These are phyloP conservation scores for Bombus soroeensis DNA, from an alignment of 1,140 invertebrate species.

Conservation along the genomic window DNA sequence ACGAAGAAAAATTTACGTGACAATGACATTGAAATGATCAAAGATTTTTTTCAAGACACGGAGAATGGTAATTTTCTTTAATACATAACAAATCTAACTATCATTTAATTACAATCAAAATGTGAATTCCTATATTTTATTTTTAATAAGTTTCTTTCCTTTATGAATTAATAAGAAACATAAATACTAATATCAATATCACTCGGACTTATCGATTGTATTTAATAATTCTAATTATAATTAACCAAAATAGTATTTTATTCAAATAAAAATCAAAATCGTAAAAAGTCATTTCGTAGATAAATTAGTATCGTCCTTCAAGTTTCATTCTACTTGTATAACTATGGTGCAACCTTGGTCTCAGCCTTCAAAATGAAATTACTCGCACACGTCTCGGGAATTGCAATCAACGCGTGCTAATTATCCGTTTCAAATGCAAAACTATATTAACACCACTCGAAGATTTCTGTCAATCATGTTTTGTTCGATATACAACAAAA, in stretches of 20 bases:
- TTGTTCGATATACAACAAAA: not conserved
- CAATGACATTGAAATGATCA: too few relatives aligned
- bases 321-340: not conserved
- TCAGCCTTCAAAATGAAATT: constrained; percentile 35
- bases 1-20: not conserved
- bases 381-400: constrained; percentile 31
- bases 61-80: not conserved
- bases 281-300: not conserved
- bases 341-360: constrained; percentile 6
- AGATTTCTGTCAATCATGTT: constrained; percentile 15
- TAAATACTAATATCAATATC: not conserved
- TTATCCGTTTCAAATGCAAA: constrained; percentile 44
- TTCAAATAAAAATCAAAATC: too few relatives aligned
- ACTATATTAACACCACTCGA: constrained; percentile 4
- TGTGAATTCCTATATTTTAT: not conserved
- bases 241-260: not conserved
- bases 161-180: not conserved
- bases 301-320: not conserved
- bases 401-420: constrained; percentile 24
- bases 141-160: not conserved
- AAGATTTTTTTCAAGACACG: too few relatives aligned
- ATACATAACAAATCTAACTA: not conserved
- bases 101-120: not conserved
- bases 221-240: not conserved
- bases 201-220: not conserved